Base-by-base conservation (phyloP, 2,888 invertebrate genomes). In the Andrena praecox region DNA sequence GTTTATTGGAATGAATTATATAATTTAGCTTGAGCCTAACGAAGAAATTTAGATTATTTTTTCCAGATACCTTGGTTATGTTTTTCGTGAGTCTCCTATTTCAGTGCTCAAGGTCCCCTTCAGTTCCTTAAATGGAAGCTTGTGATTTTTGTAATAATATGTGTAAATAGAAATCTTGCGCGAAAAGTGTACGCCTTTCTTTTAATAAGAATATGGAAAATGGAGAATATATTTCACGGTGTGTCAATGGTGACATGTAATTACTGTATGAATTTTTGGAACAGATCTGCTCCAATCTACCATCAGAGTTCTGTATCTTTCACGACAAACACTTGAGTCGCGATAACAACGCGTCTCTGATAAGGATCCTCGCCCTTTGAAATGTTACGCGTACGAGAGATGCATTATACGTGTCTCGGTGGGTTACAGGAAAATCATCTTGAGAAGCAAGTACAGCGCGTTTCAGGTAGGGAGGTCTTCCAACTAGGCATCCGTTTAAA, bases 331-430 rank as follows among this genome's bases (percentile, higher is more conserved):
- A 87, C 67, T 77, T 33, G 48, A 76, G 56, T 7, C 12, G 52
- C 8, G 84, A 87, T 86, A 87, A 80, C 79, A 77, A 35, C 42
- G 70, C 56, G 62, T 63, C 63, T 67, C 66, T 72, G 86, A 87
- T 87, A 80, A 85, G 50, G 12, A 52, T 27, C 48, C 69, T 67
- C 50, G 73, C 63, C 48, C 75, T 80, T 73, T 72, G 62, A 85
- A 85, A 84, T 75, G 60, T 63, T 24, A 12, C 67, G 54, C 64
- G 48, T 20, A 42, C 35, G 27, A 27, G 35, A 80, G 63, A 76
- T 76, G 73, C 68, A 42, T 62, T 60, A 79, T 85, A 73, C 74
- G 42, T 42, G 16, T n/a, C 3, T 10, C 42, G 4, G 24, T 29
- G 54, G 31, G 56, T 68, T 63, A 77, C n/a, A 48, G 59, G 68